Evolutionary conservation across 2,797 vertebrate species (phyloP), one percentile per base, ranked within the genome.

Genomic region (Phalloptychus januarius): DNA sequence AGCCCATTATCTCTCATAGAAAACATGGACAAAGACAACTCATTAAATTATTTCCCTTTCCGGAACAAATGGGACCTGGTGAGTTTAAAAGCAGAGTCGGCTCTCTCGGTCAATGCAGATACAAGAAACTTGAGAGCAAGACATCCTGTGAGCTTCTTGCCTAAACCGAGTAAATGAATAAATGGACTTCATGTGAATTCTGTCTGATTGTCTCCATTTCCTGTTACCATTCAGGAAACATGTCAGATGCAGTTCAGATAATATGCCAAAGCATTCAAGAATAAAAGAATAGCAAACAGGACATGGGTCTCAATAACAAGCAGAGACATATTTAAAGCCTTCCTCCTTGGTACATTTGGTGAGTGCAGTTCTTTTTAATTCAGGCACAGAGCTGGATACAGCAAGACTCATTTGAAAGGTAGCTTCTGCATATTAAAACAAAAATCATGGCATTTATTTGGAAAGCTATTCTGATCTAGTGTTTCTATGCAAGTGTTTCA

Each of bases 261-360:
- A 72, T 82, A 82, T 25, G 61, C 50, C 28, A 50, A 11, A 79
- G 11, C 13, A 25, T 44, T 58, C 13, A 78, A n/a, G 36, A 83
- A 28, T 45, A 83, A 8, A 79, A 75, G 10, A 4, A 25, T 4
- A 78, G 48, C 40, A 75, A 13, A 33, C 7, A 31, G 71, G 18
- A 74, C 69, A 78, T 15, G 16, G 2, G 20, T 76, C n/a, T 78
- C 48, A 82, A 76, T 42, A 42, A 25, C 13, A 42, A 74, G 44
- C 70, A 76, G 73, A 76, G 25, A 85, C 33, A 45, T 13, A 78
- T 82, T 75, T 73, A 75, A 86, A 82, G 77, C 65, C 44, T 82
- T 70, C 79, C 72, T 45, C 78, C 28, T 11, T 23, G 40, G 2
- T 38, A 74, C 72, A 54, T 20, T 2, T 2, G 38, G 28, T 73